Base-by-base conservation (phyloP, 1,140 invertebrate species). In the Drosophila obscura region DNA sequence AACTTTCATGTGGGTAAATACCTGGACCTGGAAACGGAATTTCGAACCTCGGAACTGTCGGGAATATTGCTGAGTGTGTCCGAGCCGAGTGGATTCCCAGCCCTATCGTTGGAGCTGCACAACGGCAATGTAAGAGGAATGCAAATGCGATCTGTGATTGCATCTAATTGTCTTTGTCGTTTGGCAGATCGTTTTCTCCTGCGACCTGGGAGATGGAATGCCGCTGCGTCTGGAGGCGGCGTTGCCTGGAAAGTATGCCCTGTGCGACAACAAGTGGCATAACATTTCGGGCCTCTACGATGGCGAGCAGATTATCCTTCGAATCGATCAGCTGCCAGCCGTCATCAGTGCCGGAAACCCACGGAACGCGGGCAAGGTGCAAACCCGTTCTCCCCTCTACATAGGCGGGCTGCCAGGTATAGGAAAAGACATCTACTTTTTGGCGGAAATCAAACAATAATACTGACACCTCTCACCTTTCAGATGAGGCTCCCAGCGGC, bases 201-300 rank as follows among this genome's bases (percentile, higher is more conserved):
- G 95, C 4, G 94, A 96, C 75, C 93, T 96, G 58, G 94, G 94
- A 11, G 94, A 95, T 73, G 93, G 94, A 26, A 93, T 94, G 71
- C 93, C 93, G 4, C 94, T 93, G 91, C 93, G 81, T 80, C 93
- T 89, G 93, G 95, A 26, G 91, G 95, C 85, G 81, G 91, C 88
- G 26, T 94, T 96, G 39, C 90, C 94, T 13, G 94, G 93, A 52
- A 93, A 94, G 49, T 95, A 94, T 79, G 93, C 94, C 1, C 92
- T 96, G 2, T 98, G 97, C 92, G 96, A 98, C 92, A 97, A 97
- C 73, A 94, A 94, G 76, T 98, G 97, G 97, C 97, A 98, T 91
- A 94, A 94, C 61, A 94, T 98, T 13, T 94, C 94, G 50, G 97
- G 96, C 0, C 93, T 94, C 5, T 96, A 96, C 78, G 94, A 95